phyloP scores from a whole-genome alignment of 2,888 invertebrate species.

The Leistus spinibarbis region DNA sequence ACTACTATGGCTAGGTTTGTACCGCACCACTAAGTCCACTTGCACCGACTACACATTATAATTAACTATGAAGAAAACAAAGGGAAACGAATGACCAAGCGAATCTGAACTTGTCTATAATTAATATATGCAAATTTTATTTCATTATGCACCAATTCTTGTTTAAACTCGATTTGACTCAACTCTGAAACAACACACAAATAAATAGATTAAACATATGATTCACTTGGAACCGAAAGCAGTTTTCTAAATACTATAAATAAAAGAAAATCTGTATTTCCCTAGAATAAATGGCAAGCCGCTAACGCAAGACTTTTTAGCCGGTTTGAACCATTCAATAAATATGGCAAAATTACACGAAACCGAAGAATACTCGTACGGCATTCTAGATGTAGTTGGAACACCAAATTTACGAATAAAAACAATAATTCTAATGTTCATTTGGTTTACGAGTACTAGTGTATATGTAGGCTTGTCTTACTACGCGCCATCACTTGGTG shows the following conservation, averaged over 20 bases:
- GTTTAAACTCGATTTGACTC: conserved; percentile 75
- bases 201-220: too few relatives aligned
- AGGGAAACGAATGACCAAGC: too few relatives aligned
- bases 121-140: conserved; percentile 71
- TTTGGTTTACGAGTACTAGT: conserved; percentile 89
- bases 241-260: too few relatives aligned
- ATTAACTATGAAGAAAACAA: too few relatives aligned
- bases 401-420: conserved; percentile 78
- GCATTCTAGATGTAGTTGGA: conserved; percentile 72
- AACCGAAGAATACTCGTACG: conserved; percentile 63
- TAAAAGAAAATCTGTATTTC: too few relatives aligned
- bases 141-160: conserved; percentile 78
- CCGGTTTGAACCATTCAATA: conserved; percentile 2
- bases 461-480: conserved; percentile 84
- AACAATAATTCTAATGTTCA: conserved; percentile 81
- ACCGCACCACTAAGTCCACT: neutral
- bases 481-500: conserved; percentile 80
- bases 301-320: neutral
- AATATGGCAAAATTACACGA: conserved; percentile 51
- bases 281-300: conserved; percentile 21
- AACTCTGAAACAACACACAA: too few relatives aligned
- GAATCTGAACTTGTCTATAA: too few relatives aligned
- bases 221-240: too few relatives aligned
- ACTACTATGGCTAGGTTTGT: conserved; percentile 71
- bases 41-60: too few relatives aligned